These are phyloP conservation scores for Myripristis jacobus DNA, from an alignment of 2,797 vertebrate species.

Conservation along the genomic window DNA sequence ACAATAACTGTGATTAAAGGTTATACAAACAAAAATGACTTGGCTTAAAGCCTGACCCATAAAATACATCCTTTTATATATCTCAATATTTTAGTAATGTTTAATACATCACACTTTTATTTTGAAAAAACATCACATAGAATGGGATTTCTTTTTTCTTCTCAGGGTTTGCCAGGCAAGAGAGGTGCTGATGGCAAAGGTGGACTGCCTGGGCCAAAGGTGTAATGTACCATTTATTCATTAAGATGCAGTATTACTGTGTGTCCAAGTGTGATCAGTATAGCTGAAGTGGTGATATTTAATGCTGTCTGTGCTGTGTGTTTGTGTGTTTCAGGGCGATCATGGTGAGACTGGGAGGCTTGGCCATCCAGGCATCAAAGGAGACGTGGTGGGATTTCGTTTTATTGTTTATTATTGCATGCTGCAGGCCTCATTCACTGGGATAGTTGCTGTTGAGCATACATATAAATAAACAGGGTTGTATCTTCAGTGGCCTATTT, in stretches of 20 bases:
- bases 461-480: constrained; percentile 10
- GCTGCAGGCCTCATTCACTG: not conserved
- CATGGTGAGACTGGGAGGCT: constrained; percentile 66
- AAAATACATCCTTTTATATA: not conserved
- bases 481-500: constrained; percentile 9
- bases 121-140: not conserved
- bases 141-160: not conserved
- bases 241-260: constrained; percentile 12
- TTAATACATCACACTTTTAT: no score
- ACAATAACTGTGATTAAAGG: no score
- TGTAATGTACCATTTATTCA: constrained; percentile 39
- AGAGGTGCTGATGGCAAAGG: constrained; percentile 70
- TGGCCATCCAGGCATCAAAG: constrained; percentile 73
- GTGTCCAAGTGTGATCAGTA: not conserved
- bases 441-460: not conserved
- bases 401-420: not conserved
- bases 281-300: not conserved
- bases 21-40: no score
- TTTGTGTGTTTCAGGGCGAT: constrained; percentile 72
- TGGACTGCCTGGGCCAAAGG: constrained; percentile 79
- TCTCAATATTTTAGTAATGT: not conserved
- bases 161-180: constrained; percentile 78
- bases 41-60: not conserved
- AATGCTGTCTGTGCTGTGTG: constrained; percentile 30
- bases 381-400: constrained; percentile 70